Evolutionary conservation across 2,888 invertebrate genomes (phyloP).

Genomic region (Pycnomerus fuliginosus): DNA sequence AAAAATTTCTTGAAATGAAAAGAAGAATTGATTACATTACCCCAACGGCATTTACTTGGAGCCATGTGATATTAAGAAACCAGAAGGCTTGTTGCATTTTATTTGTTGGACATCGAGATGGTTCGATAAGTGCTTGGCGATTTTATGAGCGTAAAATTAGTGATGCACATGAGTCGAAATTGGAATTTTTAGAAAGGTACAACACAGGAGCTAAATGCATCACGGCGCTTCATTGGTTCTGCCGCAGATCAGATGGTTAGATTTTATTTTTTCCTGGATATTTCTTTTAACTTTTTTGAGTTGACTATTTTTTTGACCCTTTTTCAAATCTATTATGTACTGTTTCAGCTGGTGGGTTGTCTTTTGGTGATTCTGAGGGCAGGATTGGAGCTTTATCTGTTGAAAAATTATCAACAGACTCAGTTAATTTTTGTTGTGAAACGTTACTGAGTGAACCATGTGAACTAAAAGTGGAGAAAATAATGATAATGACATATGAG

Average conservation of each 20-base stretch:
- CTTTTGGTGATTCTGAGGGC: slow-evolving; percentile 41
- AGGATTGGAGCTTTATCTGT: slow-evolving; percentile 38
- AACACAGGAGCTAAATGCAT: slow-evolving; percentile 35
- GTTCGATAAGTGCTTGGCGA: slow-evolving; percentile 43
- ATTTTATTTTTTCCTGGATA: neutral
- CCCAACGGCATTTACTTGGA: slow-evolving; percentile 47
- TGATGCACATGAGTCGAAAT: slow-evolving; percentile 23
- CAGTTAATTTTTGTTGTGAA: slow-evolving; percentile 26
- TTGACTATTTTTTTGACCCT: neutral
- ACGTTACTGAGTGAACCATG: slow-evolving; percentile 29
- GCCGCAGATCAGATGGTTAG: slow-evolving; percentile 18
- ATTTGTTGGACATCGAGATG: slow-evolving; percentile 44
- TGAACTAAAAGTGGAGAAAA: slow-evolving; percentile 36
- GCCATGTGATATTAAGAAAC: slow-evolving; percentile 35
- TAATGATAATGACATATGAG: slow-evolving; percentile 35
- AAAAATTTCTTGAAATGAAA: slow-evolving; percentile 34
- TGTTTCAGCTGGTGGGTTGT: slow-evolving; percentile 39
- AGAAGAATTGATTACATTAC: slow-evolving; percentile 35
- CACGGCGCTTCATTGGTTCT: slow-evolving; percentile 38
- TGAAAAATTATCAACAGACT: slow-evolving; percentile 30
- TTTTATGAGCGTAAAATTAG: slow-evolving; percentile 31
- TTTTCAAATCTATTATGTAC: no score
- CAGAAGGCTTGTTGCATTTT: slow-evolving; percentile 33
- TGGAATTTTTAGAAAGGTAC: slow-evolving; percentile 37
- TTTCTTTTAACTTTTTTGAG: neutral